phyloP scores from a whole-genome alignment of 2,113 vertebrate species.

The Pelecanoides urinatrix region DNA sequence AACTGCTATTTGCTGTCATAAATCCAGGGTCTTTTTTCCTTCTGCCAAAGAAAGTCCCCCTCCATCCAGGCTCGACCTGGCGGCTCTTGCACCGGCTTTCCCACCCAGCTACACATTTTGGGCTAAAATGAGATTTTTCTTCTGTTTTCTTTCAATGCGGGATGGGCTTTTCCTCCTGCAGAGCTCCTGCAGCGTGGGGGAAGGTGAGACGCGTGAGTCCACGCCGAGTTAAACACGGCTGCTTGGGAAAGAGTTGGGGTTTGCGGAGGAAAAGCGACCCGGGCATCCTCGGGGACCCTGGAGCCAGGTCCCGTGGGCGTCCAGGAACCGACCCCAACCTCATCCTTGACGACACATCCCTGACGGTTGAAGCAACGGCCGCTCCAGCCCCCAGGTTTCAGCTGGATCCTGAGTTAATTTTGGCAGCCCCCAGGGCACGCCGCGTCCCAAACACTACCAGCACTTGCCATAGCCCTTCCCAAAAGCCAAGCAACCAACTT shows the following conservation, averaged over 20 bases:
- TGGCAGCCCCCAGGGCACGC: fast-evolving
- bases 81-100: not conserved
- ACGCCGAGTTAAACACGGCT: not conserved
- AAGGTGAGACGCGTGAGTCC: not conserved
- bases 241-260: not conserved
- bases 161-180: not conserved
- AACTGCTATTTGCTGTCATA: not conserved
- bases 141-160: not conserved
- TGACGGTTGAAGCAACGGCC: not conserved
- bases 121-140: not conserved
- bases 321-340: not conserved
- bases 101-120: too few relatives aligned
- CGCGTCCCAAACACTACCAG: fast-evolving
- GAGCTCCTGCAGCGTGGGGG: fast-evolving
- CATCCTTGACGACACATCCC: not conserved
- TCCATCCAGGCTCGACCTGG: not conserved
- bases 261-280: not conserved
- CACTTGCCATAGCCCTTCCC: not conserved
- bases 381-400: fast-evolving
- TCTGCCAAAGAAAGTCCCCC: not conserved
- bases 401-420: not conserved
- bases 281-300: fast-evolving
- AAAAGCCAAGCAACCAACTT: not conserved
- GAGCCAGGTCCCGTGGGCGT: not conserved
- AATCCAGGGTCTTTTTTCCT: not conserved